Evolutionary conservation across 2,888 invertebrate species (phyloP), one percentile per base, ranked within the genome.

Genomic region (Microctonus hyperodae): DNA sequence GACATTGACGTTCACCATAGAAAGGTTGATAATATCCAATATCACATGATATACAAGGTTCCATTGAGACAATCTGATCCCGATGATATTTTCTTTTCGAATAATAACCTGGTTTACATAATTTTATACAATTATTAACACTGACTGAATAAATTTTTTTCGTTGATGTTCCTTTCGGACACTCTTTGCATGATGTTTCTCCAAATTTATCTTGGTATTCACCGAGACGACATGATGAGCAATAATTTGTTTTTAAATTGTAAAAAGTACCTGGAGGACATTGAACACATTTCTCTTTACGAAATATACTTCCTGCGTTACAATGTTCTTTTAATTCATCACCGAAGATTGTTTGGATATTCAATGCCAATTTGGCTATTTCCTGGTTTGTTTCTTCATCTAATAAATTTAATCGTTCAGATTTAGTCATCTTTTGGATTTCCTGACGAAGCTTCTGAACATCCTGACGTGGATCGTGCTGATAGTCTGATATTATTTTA

Each of bases 211-310:
- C 85, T 73, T 89, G 90, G 75, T 88, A 91, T n/a, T 85, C 86
- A 1, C 90, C 90, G 60, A 86, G 80, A 10, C 84, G 83, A 76
- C 91, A 91, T 33, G 87, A 84, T 68, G 87, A 86, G 73, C 91
- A 91, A n/a, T 79, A 80, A 70, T 86, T 85, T 5, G 78, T 81
- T 0, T 86, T 84, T 2, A 83, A 81, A 77, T 90, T 88, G 77
- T 88, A 89, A 78, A 88, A 90, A 0, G 90, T 89, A 13, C 91
- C 91, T 69, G 86, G 81, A 2, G 90, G 89, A 77, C 91, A 91
- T 78, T 87, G 87, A 6, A 90, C 91, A 79, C 90, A 90, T 73
- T 85, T 81, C 51, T 86, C 82, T 73, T 86, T 87, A 65, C 85
- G 85, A 13, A 85, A 78, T 2, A 89, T 82, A 71, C 86, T 88